Base-by-base conservation (phyloP, 2,888 invertebrate genomes). In the Elmis aenea region DNA sequence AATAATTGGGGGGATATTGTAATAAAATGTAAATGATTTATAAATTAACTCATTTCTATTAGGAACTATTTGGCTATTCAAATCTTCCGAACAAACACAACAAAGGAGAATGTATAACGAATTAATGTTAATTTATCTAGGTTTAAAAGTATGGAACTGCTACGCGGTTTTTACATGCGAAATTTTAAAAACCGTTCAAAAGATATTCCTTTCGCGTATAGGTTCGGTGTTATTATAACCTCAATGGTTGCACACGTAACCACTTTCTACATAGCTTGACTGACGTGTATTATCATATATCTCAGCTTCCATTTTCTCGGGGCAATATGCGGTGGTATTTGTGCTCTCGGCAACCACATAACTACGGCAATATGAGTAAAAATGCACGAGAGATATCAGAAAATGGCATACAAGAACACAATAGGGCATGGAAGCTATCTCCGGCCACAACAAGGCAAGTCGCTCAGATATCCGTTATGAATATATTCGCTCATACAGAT, bases 251-350 rank as follows among this genome's bases (percentile, higher is more conserved):
- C 8, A 18, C 18, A 8, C 5, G 8, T 5, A 8, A 18, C 5
- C 18, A 8, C 18, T 18, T 6, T 11, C 33, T 37, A 39, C 35
- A 37, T 24, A 44, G 40, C 42, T 42, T 48, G 48, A 46, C 46
- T 48, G 50, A 48, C 48, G 42, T 43, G 45, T 45, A 50, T 50
- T 50, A 50, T 48, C 48, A 46, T 50, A 48, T 41, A 46, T 37
- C 34, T 40, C 41, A 29, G 37, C 40, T 29, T 35, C 42, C 28
- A 45, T 42, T 42, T 42, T 42, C 38, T 42, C 29, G 36, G 32
- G 38, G 35, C 41, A 44, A 41, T 44, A 41, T 46, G 44, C 24
- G 41, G 38, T 33, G 42, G 44, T 35, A 45, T 46, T 45, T 41
- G 36, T 23, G 44, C 41, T 24, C 34, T 29, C 22, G 33, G 34